These are phyloP conservation scores for Carassius auratus DNA, from an alignment of 2,113 vertebrate species.

Conservation along the genomic window DNA sequence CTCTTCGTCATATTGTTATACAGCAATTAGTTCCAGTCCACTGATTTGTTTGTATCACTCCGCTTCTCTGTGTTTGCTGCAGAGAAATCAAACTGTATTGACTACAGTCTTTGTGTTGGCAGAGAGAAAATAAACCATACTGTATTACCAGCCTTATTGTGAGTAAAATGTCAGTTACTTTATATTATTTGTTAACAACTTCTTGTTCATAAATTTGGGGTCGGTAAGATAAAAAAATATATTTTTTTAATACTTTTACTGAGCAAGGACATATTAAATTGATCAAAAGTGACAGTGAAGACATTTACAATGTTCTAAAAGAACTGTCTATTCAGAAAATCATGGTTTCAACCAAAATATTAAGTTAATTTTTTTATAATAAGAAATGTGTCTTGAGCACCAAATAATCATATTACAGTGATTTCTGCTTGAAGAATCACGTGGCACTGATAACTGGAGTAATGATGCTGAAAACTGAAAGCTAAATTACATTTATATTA, in stretches of 20 bases:
- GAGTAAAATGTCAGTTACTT: not conserved
- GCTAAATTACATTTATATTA: too few species aligned
- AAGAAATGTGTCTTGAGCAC: too few species aligned
- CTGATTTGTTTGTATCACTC: constrained; percentile 12
- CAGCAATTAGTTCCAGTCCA: constrained; percentile 11
- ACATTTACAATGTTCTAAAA: not conserved
- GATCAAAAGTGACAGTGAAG: not conserved
- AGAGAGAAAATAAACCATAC: not conserved
- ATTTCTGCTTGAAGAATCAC: not conserved
- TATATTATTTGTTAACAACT: not conserved
- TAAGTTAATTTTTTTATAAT: too few species aligned
- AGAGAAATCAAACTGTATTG: not conserved
- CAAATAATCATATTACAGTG: not conserved
- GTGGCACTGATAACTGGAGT: not conserved
- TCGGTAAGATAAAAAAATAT: too few species aligned
- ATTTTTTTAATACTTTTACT: not conserved
- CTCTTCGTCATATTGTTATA: constrained; percentile 13
- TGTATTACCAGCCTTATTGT: not conserved
- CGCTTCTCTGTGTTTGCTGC: constrained; percentile 1
- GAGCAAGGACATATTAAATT: not conserved
- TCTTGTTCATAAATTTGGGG: not conserved
- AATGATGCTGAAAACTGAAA: not conserved
- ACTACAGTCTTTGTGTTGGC: not conserved
- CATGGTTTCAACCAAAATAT: not conserved
- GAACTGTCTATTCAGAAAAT: not conserved